A percentile compares a stretch with the other conserved stretches of the same genome.
Conservation (phyloP, 2,888 invertebrate genomes). For the Dolichopus griseipennis region DNA sequence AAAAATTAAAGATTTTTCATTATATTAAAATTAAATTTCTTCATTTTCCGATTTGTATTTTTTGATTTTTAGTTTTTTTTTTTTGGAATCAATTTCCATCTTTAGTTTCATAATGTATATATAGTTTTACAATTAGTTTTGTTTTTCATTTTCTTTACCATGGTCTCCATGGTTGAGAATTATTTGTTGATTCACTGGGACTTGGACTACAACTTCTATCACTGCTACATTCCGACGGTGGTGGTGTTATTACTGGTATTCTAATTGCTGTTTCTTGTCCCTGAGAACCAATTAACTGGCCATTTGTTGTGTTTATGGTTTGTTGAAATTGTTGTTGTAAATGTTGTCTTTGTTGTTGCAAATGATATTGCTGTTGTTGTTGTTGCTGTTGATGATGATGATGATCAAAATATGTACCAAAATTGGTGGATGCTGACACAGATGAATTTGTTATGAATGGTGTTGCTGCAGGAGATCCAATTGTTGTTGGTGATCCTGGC, state of each 20-base stretch:
- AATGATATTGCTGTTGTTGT: slow-evolving; percentile 8
- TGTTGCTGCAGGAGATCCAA: neutral
- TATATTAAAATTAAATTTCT: neutral
- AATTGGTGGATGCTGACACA: neutral
- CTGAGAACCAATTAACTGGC: slow-evolving; percentile 14
- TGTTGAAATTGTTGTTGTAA: neutral
- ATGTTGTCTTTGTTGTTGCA: neutral
- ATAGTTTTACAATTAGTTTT: slow-evolving; percentile 10
- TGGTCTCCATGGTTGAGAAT: slow-evolving; percentile 38
- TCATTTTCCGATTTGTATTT: neutral
- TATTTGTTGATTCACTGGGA: slow-evolving; percentile 32
- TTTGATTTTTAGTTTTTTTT: neutral
- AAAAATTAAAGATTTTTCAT: too few species aligned
- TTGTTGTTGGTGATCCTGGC: neutral
- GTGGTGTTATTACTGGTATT: slow-evolving; percentile 36
- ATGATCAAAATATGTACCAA: neutral
- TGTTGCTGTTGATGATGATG: neutral
- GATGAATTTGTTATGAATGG: slow-evolving; percentile 20
- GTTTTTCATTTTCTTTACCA: too few species aligned
- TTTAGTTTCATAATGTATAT: neutral
- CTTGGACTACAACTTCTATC: slow-evolving; percentile 40
- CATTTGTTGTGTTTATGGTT: slow-evolving; percentile 14
- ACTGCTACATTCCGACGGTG: slow-evolving; percentile 41
- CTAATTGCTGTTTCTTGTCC: slow-evolving; percentile 22
- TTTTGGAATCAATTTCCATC: too few species aligned